Evolutionary conservation across 2,113 vertebrate genomes (phyloP).

Genomic region (Heloderma charlesbogerti): DNA sequence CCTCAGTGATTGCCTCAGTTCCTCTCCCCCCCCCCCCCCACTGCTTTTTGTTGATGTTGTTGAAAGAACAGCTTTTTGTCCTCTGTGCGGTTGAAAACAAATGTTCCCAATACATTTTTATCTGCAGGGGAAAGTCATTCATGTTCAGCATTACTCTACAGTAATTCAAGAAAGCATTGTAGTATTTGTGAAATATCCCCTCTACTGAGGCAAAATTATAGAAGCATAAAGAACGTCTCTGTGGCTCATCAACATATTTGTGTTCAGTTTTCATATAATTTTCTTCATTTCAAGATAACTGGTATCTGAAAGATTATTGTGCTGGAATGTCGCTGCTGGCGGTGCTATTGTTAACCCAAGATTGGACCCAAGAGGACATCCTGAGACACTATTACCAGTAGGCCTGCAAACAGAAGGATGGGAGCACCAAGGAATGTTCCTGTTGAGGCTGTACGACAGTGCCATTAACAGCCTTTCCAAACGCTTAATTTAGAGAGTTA

Average conservation of each 20-base stretch:
- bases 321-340: background rate
- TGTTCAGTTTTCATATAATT: background rate
- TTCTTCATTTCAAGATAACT: background rate
- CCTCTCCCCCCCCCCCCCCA: too few species aligned
- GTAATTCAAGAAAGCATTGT: background rate
- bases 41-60: background rate
- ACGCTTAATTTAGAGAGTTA: background rate
- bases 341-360: background rate
- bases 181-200: conserved; percentile 4
- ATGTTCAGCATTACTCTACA: background rate
- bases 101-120: conserved; percentile 26
- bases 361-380: background rate
- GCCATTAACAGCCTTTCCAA: background rate
- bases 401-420: background rate
- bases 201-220: background rate
- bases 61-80: background rate
- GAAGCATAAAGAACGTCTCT: background rate
- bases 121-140: conserved; percentile 19
- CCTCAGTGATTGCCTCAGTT: background rate
- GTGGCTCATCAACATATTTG: background rate
- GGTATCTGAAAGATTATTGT: background rate
- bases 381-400: background rate
- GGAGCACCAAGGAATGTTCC: background rate
- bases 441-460: background rate
- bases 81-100: background rate